A percentile compares a stretch with the other conserved stretches of the same genome.
These are phyloP conservation scores for Sceliomorpha sp. DNA, from an alignment of 2,888 invertebrate species.

Conservation along the genomic window DNA sequence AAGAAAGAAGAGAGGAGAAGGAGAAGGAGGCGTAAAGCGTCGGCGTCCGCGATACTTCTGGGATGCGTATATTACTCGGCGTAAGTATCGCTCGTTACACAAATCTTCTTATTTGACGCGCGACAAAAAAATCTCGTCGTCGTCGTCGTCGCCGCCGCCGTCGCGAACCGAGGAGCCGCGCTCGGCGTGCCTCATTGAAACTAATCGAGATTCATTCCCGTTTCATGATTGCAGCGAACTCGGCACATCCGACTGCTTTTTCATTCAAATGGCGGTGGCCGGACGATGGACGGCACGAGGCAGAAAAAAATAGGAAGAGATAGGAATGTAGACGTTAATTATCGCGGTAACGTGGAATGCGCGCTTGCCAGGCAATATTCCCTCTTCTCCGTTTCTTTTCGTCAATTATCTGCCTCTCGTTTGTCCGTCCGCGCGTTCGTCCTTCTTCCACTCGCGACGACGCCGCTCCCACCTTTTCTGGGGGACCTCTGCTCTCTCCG, in stretches of 20 bases:
- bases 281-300: constrained; percentile 4
- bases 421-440: constrained; percentile 20
- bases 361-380: constrained; percentile 44
- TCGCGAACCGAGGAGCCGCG: too few species aligned
- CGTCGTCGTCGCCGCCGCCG: too few species aligned
- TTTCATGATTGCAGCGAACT: constrained; percentile 2
- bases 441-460: constrained; percentile 18
- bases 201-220: not conserved
- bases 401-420: constrained; percentile 47
- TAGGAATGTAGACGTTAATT: constrained; percentile 48
- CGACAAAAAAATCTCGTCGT: too few species aligned
- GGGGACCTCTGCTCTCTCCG: constrained; percentile 5
- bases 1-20: too few species aligned
- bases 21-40: too few species aligned
- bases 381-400: constrained; percentile 38
- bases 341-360: constrained; percentile 55
- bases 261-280: not conserved
- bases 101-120: too few species aligned
- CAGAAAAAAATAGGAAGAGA: constrained; percentile 19
- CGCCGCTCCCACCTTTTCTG: constrained; percentile 50
- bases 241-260: constrained; percentile 4
- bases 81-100: too few species aligned
- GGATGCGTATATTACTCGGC: too few species aligned
- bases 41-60: too few species aligned
- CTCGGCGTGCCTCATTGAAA: not conserved